phyloP scores from a whole-genome alignment of 2,888 invertebrate genomes.

The Gymnosoma rotundatum region DNA sequence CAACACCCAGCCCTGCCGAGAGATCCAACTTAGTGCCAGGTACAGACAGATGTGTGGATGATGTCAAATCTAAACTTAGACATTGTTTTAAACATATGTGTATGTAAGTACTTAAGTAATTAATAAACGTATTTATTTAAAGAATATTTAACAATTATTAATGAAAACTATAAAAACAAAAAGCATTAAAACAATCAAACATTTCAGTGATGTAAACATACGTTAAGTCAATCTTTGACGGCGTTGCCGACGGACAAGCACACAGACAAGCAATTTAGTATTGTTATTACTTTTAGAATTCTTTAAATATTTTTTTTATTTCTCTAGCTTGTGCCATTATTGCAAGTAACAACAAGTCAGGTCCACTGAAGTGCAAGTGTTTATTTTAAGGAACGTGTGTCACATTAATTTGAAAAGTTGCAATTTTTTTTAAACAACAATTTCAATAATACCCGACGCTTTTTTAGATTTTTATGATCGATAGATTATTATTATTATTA shows the following conservation, averaged over 20 bases:
- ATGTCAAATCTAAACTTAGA: slow-evolving; percentile 57
- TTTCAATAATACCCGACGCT: background rate
- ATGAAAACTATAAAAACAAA: slow-evolving; percentile 31
- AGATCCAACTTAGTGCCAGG: slow-evolving; percentile 18
- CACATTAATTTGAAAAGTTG: slow-evolving; percentile 59
- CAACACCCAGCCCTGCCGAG: slow-evolving; percentile 19
- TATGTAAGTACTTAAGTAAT: slow-evolving; percentile 36
- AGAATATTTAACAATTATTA: slow-evolving; percentile 56
- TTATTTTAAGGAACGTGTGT: slow-evolving; percentile 57
- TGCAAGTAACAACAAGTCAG: slow-evolving; percentile 4
- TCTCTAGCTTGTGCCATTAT: slow-evolving; percentile 48
- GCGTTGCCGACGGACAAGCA: background rate
- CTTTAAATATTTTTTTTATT: slow-evolving; percentile 28
- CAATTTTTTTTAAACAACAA: slow-evolving; percentile 27
- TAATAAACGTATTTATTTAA: slow-evolving; percentile 62
- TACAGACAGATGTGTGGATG: slow-evolving; percentile 50
- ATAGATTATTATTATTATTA: slow-evolving; percentile 47
- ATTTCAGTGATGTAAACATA: slow-evolving; percentile 44
- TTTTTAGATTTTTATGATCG: slow-evolving; percentile 22
- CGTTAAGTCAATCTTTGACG: background rate
- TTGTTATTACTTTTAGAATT: slow-evolving; percentile 29
- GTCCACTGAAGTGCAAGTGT: slow-evolving; percentile 9
- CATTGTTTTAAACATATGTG: slow-evolving; percentile 31
- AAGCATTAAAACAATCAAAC: slow-evolving; percentile 36
- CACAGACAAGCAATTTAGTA: slow-evolving; percentile 20